phyloP scores from a whole-genome alignment of 2,113 vertebrate genomes.

The Saguinus midas region DNA sequence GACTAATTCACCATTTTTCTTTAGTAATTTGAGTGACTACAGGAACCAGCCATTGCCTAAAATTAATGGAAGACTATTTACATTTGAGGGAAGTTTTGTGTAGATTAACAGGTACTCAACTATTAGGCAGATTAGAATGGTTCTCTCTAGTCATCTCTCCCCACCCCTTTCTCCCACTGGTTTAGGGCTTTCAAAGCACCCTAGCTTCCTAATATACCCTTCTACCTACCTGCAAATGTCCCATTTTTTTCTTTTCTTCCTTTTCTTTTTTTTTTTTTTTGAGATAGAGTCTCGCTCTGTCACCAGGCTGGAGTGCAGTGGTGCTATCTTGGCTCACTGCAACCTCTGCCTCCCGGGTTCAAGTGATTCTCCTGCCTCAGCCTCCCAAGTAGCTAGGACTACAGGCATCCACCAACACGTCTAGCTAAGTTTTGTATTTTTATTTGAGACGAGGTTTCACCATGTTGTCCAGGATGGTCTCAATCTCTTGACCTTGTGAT shows the following conservation, averaged over 20 bases:
- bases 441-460: no score
- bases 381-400: no score
- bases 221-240: not conserved
- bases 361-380: no score
- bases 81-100: not conserved
- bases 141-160: not conserved
- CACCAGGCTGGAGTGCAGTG: no score
- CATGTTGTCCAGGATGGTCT: no score
- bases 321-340: no score
- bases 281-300: no score
- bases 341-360: no score
- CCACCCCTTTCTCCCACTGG: not conserved
- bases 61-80: not conserved
- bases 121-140: not conserved
- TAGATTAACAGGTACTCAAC: not conserved
- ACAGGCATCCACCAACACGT: no score
- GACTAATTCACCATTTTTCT: slow-evolving; percentile 29
- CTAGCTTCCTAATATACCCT: not conserved
- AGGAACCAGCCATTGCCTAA: slow-evolving; percentile 2
- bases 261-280: no score
- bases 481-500: no score
- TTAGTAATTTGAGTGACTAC: not conserved
- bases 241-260: not conserved
- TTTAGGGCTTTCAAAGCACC: not conserved
- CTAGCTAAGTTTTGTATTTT: no score